Base-by-base conservation (phyloP, 2,113 vertebrate species). In the Eolophus roseicapilla region DNA sequence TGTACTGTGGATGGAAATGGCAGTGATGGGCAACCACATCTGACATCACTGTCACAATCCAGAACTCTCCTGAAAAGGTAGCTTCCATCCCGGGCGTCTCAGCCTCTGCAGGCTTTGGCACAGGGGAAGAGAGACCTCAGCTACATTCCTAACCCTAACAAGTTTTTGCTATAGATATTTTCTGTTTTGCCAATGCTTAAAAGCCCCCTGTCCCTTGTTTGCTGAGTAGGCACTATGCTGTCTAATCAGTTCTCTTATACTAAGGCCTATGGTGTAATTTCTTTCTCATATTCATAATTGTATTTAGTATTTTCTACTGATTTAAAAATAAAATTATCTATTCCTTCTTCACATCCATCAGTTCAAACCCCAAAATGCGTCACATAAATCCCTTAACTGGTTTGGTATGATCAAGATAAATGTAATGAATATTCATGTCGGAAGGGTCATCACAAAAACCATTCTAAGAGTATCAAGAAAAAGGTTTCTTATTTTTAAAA, bases 261-360 rank as follows among this genome's bases (percentile, higher is more conserved):
- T 50, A 60, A 81, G 46, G 37, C n/a, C n/a, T 5, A 6, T 10
- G n/a, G 16, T 29, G 5, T 37, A 7, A 16, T 59, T 37, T 60
- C 13, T 74, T 74, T 37, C 28, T 70, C 5, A 7, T 44, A 6
- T 6, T 50, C 13, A 28, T 11, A 47, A 67, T 65, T 85, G 17
- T 41, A n/a, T 62, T 39, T 68, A 70, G 25, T 44, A 23, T 68
- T 70, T 96, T 95, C 62, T 88, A 85, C 10, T 73, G 35, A 41
- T 80, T 96, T 94, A 75, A 92, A 97, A 95, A 81, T n/a, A 49
- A 64, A 93, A 76, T 11, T n/a, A 43, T n/a, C 46, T 64, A 39
- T 86, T 37, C 10, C 8, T 13, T 35, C 59, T 82, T 94, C 11
- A 60, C 10, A 59, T 37, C 70, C 18, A 79, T 88, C 81, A 53